Evolutionary conservation across 92 coral and sea anemone species (phyloP).

Genomic region (Phenganax subtilis): DNA sequence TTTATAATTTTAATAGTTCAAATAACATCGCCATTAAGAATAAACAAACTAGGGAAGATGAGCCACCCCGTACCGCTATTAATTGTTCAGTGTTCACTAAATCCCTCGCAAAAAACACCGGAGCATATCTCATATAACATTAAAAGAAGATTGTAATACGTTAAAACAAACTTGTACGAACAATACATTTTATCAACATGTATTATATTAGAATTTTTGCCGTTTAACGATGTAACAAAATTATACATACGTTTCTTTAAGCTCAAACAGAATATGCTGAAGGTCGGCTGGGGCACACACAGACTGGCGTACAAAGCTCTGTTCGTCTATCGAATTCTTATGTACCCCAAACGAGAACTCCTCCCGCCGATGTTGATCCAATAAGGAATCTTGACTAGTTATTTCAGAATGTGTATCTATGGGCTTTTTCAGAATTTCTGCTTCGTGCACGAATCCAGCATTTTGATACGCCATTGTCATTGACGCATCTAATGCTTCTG

Average conservation of each 20-base stretch:
- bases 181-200: background rate
- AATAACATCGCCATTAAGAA: no score
- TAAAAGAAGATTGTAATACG: background rate
- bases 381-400: background rate
- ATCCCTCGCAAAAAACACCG: no score
- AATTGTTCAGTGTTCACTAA: no score
- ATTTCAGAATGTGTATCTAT: background rate
- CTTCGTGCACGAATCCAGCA: conserved; percentile 3
- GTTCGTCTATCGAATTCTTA: background rate
- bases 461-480: background rate
- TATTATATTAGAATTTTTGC: background rate
- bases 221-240: background rate
- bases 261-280: background rate
- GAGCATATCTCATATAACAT: no score
- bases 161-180: background rate
- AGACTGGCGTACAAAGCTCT: background rate
- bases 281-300: conserved; percentile 4
- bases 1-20: no score
- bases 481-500: background rate
- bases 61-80: no score
- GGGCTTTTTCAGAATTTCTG: background rate
- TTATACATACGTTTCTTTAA: conserved; percentile 27
- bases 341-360: background rate
- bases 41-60: no score
- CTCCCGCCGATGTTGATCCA: background rate